phyloP scores from a whole-genome alignment of 1,140 invertebrate species.

The Drosophila ohnishii region DNA sequence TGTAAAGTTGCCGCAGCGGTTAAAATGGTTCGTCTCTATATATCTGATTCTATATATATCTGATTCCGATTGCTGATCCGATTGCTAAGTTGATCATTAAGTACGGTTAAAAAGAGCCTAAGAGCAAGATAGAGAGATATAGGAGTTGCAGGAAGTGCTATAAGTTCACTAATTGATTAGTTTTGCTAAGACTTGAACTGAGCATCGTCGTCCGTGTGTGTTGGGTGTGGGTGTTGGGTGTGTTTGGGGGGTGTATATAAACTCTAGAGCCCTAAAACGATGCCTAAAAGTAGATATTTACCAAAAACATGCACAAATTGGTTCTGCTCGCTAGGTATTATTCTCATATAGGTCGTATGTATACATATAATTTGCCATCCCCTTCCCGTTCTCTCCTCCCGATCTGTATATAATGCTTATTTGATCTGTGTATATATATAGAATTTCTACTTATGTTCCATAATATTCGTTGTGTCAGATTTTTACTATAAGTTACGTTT shows the following conservation, averaged over 20 bases:
- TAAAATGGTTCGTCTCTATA: slow-evolving; percentile 62
- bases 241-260: slow-evolving; percentile 53
- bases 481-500: slow-evolving; percentile 83
- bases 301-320: slow-evolving; percentile 79
- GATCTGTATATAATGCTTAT: slow-evolving; percentile 75
- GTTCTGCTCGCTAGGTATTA: slow-evolving; percentile 77
- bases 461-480: slow-evolving; percentile 83
- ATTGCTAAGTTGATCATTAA: slow-evolving; percentile 51
- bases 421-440: slow-evolving; percentile 77
- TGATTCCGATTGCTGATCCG: slow-evolving; percentile 30
- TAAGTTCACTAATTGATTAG: slow-evolving; percentile 78
- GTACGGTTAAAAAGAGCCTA: slow-evolving; percentile 67
- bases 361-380: slow-evolving; percentile 64
- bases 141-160: slow-evolving; percentile 70
- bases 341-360: slow-evolving; percentile 63
- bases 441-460: slow-evolving; percentile 83
- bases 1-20: slow-evolving; percentile 70
- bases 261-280: slow-evolving; percentile 77
- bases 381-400: slow-evolving; percentile 8
- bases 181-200: slow-evolving; percentile 76
- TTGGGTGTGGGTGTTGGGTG: slow-evolving; percentile 5
- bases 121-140: slow-evolving; percentile 69
- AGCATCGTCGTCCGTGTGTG: slow-evolving; percentile 33
- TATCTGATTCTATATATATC: slow-evolving; percentile 37
- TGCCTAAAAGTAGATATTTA: slow-evolving; percentile 70